Evolutionary conservation across 2,888 invertebrate species (phyloP).

Genomic region (Ophion obscuratus): DNA sequence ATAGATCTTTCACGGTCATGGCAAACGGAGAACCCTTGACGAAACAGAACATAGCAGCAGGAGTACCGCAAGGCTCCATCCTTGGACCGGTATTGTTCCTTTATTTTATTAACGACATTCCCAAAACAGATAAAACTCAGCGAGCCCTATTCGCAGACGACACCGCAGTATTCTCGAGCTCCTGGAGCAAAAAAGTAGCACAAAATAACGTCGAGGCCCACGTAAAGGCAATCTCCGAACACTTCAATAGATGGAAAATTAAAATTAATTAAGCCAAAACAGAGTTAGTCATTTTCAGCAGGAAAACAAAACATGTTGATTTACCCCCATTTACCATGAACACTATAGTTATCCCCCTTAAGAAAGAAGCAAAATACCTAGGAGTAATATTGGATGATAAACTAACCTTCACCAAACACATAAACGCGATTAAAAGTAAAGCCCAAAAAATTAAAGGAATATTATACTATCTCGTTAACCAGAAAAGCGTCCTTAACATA

Average conservation of each 20-base stretch:
- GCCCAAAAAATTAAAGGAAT: too few relatives aligned
- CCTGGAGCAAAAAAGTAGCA: slow-evolving; percentile 23
- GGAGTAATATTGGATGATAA: too few relatives aligned
- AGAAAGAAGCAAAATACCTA: too few relatives aligned
- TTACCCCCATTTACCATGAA: not conserved
- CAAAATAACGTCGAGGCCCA: slow-evolving; percentile 3
- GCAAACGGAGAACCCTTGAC: slow-evolving; percentile 39
- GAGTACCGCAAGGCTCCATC: slow-evolving; percentile 67
- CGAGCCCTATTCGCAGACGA: slow-evolving; percentile 53
- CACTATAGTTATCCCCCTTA: slow-evolving; percentile 9
- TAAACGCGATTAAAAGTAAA: too few relatives aligned
- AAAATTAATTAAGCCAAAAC: slow-evolving; percentile 65
- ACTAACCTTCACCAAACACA: too few relatives aligned
- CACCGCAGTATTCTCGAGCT: slow-evolving; percentile 41
- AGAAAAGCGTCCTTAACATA: too few relatives aligned
- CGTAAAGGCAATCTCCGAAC: not conserved
- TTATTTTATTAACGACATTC: slow-evolving; percentile 64
- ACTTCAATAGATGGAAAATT: slow-evolving; percentile 57
- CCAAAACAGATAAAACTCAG: slow-evolving; percentile 16
- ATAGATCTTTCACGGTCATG: slow-evolving; percentile 55
- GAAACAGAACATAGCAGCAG: slow-evolving; percentile 51
- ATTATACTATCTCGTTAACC: too few relatives aligned
- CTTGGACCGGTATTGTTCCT: slow-evolving; percentile 62
- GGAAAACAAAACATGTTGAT: slow-evolving; percentile 34
- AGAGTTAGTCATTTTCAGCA: slow-evolving; percentile 58